Conservation (phyloP, 2,113 vertebrate genomes). For the Microtus oregoni region DNA sequence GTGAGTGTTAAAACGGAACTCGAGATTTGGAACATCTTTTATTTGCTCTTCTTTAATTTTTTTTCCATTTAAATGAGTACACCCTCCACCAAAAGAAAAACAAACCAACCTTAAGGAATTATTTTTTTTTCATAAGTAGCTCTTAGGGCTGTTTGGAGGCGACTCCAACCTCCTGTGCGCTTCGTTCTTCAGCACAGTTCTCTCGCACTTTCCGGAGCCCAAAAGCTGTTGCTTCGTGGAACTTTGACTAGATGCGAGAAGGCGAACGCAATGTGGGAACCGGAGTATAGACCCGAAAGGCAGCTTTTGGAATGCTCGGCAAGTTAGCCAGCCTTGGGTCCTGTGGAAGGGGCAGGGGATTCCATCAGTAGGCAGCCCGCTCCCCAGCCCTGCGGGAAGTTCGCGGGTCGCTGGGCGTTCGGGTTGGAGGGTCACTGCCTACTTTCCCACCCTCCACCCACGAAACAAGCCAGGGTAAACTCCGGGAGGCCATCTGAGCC, state of each 20-base stretch:
- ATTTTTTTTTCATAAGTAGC: not conserved
- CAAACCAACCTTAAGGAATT: constrained; percentile 43
- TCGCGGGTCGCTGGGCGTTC: constrained; percentile 25
- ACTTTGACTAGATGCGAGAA: constrained; percentile 55
- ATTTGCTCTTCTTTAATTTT: not conserved
- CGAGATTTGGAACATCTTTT: constrained; percentile 47
- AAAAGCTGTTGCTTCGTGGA: constrained; percentile 56
- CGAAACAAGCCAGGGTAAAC: not conserved
- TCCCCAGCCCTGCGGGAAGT: constrained; percentile 34
- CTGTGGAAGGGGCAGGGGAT: constrained; percentile 48
- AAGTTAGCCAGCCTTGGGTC: constrained; percentile 65
- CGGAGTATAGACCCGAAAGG: constrained; percentile 56
- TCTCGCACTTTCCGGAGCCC: not conserved
- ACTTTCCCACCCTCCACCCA: not conserved
- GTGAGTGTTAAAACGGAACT: not conserved
- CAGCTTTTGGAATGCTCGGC: constrained; percentile 51
- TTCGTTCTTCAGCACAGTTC: not conserved
- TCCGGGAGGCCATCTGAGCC: not conserved
- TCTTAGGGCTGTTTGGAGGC: not conserved
- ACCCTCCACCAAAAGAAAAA: constrained; percentile 36
- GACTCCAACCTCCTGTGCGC: constrained; percentile 45
- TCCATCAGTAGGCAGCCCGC: constrained; percentile 39
- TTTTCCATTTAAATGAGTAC: not conserved
- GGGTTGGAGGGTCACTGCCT: not conserved
- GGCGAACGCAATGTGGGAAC: not conserved